These are phyloP conservation scores for Drosophila mojavensis DNA, from an alignment of 1,140 invertebrate genomes.

Conservation along the genomic window DNA sequence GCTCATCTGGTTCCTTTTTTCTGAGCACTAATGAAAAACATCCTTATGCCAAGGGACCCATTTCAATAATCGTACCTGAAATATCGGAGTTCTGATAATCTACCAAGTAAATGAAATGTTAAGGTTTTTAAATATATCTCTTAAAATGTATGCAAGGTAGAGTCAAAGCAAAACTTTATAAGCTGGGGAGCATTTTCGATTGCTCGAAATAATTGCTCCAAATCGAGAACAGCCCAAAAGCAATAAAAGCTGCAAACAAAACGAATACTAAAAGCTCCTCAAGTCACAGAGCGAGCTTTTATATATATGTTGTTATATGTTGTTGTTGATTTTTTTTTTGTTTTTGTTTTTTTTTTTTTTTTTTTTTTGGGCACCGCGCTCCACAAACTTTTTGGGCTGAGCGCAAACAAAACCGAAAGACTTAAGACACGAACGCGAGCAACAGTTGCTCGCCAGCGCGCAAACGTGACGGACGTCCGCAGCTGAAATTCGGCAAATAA, in stretches of 20 bases:
- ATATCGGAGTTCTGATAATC: slow-evolving; percentile 28
- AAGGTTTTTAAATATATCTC: too few relatives aligned
- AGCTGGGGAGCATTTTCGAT: too few relatives aligned
- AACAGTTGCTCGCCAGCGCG: slow-evolving; percentile 61
- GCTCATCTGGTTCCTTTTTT: slow-evolving; percentile 70
- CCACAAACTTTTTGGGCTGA: slow-evolving; percentile 18
- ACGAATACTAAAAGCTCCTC: not conserved
- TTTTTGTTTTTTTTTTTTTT: too few relatives aligned
- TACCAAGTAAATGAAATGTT: too few relatives aligned
- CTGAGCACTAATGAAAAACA: slow-evolving; percentile 57
- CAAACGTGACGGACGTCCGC: slow-evolving; percentile 57
- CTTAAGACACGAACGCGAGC: slow-evolving; percentile 60
- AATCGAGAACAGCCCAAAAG: not conserved
- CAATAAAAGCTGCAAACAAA: not conserved
- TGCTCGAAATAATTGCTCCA: not conserved
- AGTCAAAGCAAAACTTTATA: too few relatives aligned
- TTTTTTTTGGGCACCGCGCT: not conserved
- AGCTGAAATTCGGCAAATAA: not conserved
- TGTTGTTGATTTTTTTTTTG: not conserved
- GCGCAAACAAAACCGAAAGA: slow-evolving; percentile 58
- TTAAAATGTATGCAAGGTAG: too few relatives aligned
- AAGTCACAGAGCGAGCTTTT: slow-evolving; percentile 41
- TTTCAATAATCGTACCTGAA: slow-evolving; percentile 52
- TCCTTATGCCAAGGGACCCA: slow-evolving; percentile 71
- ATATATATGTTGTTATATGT: too few relatives aligned